Conservation (phyloP, 2,888 invertebrate species). For the Leptinotarsa rubiginosa region DNA sequence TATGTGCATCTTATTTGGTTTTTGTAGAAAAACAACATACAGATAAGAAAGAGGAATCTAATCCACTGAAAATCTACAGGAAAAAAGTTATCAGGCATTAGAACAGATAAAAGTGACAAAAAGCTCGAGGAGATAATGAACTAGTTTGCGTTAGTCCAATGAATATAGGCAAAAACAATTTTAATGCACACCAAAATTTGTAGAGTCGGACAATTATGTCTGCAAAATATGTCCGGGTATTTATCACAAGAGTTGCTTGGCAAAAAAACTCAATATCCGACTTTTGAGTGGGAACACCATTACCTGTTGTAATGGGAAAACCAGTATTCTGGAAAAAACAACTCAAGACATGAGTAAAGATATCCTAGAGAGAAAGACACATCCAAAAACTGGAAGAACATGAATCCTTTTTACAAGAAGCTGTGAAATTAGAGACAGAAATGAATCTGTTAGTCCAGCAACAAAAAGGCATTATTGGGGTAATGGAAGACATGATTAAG, state of each 20-base stretch:
- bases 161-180: too few relatives aligned
- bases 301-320: not conserved
- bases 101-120: too few relatives aligned
- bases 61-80: too few relatives aligned
- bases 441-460: slow-evolving; percentile 10
- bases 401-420: not conserved
- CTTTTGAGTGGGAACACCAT: not conserved
- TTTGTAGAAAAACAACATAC: too few relatives aligned
- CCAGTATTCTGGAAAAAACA: not conserved
- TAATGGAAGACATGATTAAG: slow-evolving; percentile 17
- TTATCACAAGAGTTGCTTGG: not conserved
- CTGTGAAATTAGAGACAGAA: not conserved
- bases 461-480: slow-evolving; percentile 4
- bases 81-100: too few relatives aligned
- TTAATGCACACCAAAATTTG: not conserved
- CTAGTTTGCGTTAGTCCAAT: too few relatives aligned
- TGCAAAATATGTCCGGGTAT: not conserved
- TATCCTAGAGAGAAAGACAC: not conserved
- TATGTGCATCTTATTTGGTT: too few relatives aligned
- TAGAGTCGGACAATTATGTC: not conserved
- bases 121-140: too few relatives aligned
- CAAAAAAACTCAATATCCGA: not conserved
- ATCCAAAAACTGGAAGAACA: slow-evolving; percentile 2
- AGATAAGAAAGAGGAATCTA: too few relatives aligned
- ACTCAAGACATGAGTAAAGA: slow-evolving; percentile 1